phyloP scores from a whole-genome alignment of 1,140 invertebrate species.

The Trissolcus basalis region DNA sequence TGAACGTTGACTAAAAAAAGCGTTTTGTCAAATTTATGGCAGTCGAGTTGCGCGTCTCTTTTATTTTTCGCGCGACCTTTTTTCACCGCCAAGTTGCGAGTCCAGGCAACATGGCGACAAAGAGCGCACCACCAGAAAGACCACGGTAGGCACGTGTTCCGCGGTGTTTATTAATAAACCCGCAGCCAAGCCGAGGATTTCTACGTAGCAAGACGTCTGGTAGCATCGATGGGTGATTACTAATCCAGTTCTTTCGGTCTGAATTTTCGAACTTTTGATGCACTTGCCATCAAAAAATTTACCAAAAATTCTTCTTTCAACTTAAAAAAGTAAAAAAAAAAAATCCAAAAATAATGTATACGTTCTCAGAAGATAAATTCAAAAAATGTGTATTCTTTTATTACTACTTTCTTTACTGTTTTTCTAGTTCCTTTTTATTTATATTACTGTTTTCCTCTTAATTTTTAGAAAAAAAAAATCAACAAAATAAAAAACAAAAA shows the following conservation, averaged over 20 bases:
- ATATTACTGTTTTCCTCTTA: too few relatives aligned
- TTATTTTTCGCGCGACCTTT: constrained; percentile 45
- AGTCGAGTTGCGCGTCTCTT: constrained; percentile 26
- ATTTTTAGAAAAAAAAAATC: too few relatives aligned
- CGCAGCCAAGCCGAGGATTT: constrained; percentile 67
- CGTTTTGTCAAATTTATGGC: constrained; percentile 50
- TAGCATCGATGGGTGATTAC: constrained; percentile 47
- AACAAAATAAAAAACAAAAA: too few relatives aligned
- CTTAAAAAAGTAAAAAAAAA: too few relatives aligned
- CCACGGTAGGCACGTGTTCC: constrained; percentile 69
- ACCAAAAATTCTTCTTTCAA: too few relatives aligned
- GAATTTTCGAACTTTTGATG: not conserved
- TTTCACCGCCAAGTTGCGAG: constrained; percentile 46
- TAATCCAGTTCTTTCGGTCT: constrained; percentile 32
- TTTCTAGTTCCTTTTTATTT: too few relatives aligned
- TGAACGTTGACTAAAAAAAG: constrained; percentile 45
- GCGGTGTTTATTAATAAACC: constrained; percentile 73
- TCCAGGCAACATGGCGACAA: constrained; percentile 64
- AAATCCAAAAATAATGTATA: too few relatives aligned
- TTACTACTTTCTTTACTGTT: too few relatives aligned
- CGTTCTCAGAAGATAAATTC: too few relatives aligned
- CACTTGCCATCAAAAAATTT: too few relatives aligned
- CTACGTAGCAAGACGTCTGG: constrained; percentile 62
- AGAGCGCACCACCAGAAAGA: constrained; percentile 63
- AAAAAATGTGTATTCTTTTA: too few relatives aligned